Percentiles rank a stretch among this genome's conserved stretches.
Conservation (phyloP, 2,888 invertebrate species). For the Yponomeuta evonymella region DNA sequence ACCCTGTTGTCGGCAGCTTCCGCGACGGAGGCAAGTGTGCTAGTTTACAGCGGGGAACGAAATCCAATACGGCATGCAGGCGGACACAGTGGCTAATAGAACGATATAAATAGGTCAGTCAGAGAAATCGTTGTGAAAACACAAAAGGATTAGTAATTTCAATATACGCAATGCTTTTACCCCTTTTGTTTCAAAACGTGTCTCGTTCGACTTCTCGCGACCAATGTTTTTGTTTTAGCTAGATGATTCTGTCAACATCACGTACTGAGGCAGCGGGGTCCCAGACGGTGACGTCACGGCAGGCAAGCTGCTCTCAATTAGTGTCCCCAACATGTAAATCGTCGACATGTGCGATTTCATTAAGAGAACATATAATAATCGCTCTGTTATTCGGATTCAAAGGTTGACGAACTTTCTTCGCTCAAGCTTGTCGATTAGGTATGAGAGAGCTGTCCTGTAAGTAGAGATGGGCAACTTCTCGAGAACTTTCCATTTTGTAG, state of each 20-base stretch:
- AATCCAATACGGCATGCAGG: conserved; percentile 8
- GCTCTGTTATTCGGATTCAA: neutral
- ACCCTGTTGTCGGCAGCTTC: conserved; percentile 8
- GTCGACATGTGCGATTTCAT: conserved; percentile 11
- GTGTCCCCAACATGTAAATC: conserved; percentile 6
- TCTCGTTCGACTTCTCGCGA: neutral
- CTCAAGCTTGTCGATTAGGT: neutral
- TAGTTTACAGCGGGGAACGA: conserved; percentile 1
- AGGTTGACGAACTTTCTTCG: conserved; percentile 2
- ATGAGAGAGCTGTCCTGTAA: neutral
- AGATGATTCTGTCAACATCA: neutral
- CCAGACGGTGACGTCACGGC: conserved; percentile 13
- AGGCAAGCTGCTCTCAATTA: conserved; percentile 8
- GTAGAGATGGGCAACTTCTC: too few species aligned
- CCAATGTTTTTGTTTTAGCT: neutral
- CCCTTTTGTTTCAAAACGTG: neutral
- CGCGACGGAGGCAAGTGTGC: conserved; percentile 3
- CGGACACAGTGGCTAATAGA: conserved; percentile 15
- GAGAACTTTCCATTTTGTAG: too few species aligned
- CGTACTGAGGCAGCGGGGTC: neutral
- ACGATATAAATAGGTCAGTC: conserved; percentile 50
- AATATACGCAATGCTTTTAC: neutral
- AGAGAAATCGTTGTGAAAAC: conserved; percentile 48
- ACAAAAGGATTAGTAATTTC: conserved; percentile 28
- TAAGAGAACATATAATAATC: neutral